Conservation (phyloP, 37 sponge, comb jelly and placozoan species). For the Mnemiopsis leidyi region DNA sequence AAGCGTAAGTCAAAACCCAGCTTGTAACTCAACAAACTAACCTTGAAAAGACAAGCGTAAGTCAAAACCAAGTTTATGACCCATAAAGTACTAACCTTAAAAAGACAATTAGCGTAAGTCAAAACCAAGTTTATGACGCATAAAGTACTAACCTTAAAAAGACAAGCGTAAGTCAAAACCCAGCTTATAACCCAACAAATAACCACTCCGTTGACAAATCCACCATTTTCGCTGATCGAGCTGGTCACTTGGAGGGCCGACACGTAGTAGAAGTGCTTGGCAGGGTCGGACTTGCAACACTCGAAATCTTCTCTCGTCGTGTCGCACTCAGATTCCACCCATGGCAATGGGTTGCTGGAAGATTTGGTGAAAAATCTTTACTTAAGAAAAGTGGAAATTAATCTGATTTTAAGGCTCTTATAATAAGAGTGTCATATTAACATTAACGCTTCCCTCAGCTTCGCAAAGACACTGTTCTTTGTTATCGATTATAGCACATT, state of each 20-base stretch:
- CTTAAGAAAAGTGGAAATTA: neutral
- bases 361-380: neutral
- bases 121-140: too few species aligned
- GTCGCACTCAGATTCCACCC: constrained; percentile 74
- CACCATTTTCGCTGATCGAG: constrained; percentile 8
- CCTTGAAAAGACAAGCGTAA: constrained; percentile 43
- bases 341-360: constrained; percentile 73
- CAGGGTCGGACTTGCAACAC: neutral
- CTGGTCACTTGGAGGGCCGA: constrained; percentile 27
- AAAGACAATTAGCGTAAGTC: too few species aligned
- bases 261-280: neutral
- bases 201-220: constrained; percentile 1
- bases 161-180: constrained; percentile 22
- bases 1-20: constrained; percentile 12
- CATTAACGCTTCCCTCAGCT: too few species aligned
- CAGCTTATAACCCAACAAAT: neutral
- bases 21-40: neutral
- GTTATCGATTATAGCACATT: too few species aligned
- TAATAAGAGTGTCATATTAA: too few species aligned
- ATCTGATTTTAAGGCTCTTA: neutral
- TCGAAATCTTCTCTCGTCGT: neutral
- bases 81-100: neutral
- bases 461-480: too few species aligned
- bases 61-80: neutral
- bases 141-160: constrained; percentile 30